phyloP scores from a whole-genome alignment of 1,140 invertebrate species.

The Sarcophaga peregrina region DNA sequence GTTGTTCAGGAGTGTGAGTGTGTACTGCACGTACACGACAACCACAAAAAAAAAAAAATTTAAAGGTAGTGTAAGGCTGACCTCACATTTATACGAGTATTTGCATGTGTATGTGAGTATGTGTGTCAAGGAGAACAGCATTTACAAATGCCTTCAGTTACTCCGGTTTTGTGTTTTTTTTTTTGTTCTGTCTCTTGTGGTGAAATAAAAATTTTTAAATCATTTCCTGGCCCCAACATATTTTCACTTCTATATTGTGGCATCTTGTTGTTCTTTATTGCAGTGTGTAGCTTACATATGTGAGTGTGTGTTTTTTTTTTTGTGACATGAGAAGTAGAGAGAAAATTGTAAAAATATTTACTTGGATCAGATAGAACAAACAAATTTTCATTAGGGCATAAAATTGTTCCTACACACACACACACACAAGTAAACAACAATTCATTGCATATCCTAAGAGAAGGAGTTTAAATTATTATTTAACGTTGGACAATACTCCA shows the following conservation, averaged over 20 bases:
- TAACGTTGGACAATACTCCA: background rate
- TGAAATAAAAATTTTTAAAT: slow-evolving; percentile 36
- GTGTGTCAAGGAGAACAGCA: background rate
- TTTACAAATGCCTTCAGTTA: background rate
- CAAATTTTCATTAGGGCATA: slow-evolving; percentile 43
- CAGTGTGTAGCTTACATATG: background rate
- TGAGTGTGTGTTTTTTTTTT: background rate
- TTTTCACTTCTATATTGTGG: background rate
- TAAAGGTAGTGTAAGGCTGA: background rate
- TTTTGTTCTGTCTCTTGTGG: slow-evolving; percentile 4
- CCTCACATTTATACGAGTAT: background rate
- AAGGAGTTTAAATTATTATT: slow-evolving; percentile 16
- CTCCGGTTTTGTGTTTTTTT: background rate
- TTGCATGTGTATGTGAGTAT: background rate
- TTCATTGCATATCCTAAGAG: background rate
- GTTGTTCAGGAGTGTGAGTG: background rate
- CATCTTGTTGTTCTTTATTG: background rate
- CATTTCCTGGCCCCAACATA: slow-evolving; percentile 31
- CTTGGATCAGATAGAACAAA: slow-evolving; percentile 11
- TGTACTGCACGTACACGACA: background rate
- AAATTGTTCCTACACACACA: slow-evolving; percentile 4
- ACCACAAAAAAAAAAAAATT: too few species aligned
- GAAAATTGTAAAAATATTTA: slow-evolving; percentile 41
- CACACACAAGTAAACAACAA: background rate
- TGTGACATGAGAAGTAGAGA: background rate